phyloP scores from a whole-genome alignment of 2,888 invertebrate species.

The Petrolisthes cinctipes region DNA sequence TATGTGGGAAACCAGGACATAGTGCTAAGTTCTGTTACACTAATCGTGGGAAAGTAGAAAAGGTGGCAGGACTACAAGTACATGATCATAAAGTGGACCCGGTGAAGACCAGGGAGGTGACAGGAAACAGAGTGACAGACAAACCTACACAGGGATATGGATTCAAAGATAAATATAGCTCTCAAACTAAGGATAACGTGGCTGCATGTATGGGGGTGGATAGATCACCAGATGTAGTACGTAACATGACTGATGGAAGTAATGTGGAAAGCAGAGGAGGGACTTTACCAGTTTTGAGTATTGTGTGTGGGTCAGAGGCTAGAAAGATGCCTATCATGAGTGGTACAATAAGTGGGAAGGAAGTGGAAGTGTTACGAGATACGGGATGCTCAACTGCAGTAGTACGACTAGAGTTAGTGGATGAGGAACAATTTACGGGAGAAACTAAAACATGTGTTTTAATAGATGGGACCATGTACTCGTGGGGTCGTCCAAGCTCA shows the following conservation, averaged over 20 bases:
- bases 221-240: not conserved
- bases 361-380: not conserved
- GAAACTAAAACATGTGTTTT: not conserved
- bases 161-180: not conserved
- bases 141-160: not conserved
- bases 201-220: not conserved
- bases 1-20: slow-evolving; percentile 7
- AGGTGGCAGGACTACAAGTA: not conserved
- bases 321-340: not conserved
- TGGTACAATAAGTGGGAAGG: not conserved
- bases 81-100: not conserved
- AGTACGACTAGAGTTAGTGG: not conserved
- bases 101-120: not conserved
- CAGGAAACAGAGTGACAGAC: not conserved
- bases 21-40: not conserved
- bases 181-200: not conserved
- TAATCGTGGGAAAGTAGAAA: not conserved
- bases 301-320: not conserved
- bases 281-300: not conserved
- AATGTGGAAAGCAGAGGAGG: not conserved
- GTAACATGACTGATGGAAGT: not conserved
- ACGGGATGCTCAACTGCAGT: not conserved
- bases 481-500: too few species aligned
- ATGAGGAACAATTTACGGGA: not conserved
- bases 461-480: slow-evolving; percentile 11